Evolutionary conservation across 2,888 invertebrate genomes (phyloP), one percentile per base, ranked within the genome.

Genomic region (Cephalotes varians): DNA sequence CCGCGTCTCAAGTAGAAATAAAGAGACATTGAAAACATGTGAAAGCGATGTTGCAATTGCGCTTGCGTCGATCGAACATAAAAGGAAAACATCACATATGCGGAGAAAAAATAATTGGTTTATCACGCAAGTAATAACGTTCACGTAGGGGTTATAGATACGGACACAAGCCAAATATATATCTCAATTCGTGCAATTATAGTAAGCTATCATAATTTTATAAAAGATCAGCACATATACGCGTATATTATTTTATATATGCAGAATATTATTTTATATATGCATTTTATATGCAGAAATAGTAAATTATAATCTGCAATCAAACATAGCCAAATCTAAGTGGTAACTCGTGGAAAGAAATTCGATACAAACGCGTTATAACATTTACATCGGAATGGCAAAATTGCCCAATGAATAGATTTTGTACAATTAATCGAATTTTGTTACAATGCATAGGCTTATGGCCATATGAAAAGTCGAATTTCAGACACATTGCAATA

Each of bases 401-500:
- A 31, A 12, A 44, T 25, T 54, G 69, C 6, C 18, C n/a, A 2
- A 15, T 54, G 10, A 69, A 40, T 2, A 51, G 1, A 15, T 77
- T 71, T 1, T 77, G 71, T 15, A 34, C 10, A 12, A 34, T 79
- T 21, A 71, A 71, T 25, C 71, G 71, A 71, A 79, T 79, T 25
- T 15, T 71, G 15, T 71, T 56, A 34, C 1, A 34, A 40, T 71
- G 31, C 10, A 0, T 69, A 18, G 71, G 56, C 10, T 71, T 77
- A n/a, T 77, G 77, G 56, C 71, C 71, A 6, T 71, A 77, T 47
- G 71, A 71, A 69, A 51, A 49, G 3, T 60, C 69, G 54, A 49
- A 1, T 44, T 44, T 15, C 15, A 71, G n/a, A n/a, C 3, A 31
- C n/a, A 62, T 74, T 12, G 1, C 34, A n/a, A 44, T 69, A 51